Conservation (phyloP, 1,140 invertebrate genomes). For the Pseudomyrmex dendroicus region DNA sequence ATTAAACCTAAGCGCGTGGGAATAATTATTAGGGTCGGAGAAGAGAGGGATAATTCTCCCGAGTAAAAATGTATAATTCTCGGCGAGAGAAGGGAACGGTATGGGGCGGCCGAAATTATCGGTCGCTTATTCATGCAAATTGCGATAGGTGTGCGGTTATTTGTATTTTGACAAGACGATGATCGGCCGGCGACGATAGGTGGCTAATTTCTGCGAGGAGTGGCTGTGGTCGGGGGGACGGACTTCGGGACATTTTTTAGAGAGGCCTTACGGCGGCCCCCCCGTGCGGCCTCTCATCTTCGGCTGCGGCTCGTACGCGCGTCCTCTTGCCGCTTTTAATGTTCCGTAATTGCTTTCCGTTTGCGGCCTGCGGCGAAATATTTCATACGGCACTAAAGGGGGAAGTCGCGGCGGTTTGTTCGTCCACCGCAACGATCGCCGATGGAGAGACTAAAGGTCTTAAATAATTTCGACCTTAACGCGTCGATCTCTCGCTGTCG, state of each 20-base stretch:
- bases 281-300: conserved; percentile 56
- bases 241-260: conserved; percentile 46
- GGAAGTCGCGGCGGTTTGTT: conserved; percentile 46
- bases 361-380: conserved; percentile 75
- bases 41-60: not conserved
- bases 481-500: conserved; percentile 1
- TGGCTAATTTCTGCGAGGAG: conserved; percentile 19
- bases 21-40: not conserved
- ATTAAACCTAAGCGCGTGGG: not conserved
- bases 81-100: not conserved
- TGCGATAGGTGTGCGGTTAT: conserved; percentile 14
- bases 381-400: conserved; percentile 70
- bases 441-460: not conserved
- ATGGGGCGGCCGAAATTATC: not conserved
- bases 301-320: conserved; percentile 14
- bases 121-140: conserved; percentile 31
- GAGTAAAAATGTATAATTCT: conserved; percentile 26
- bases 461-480: conserved; percentile 55
- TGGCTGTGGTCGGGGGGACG: not conserved
- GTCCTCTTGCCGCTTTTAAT: conserved; percentile 67
- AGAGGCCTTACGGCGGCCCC: conserved; percentile 25
- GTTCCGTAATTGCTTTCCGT: conserved; percentile 76
- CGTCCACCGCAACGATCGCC: conserved; percentile 23
- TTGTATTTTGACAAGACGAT: conserved; percentile 53
- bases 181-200: conserved; percentile 49